Conservation (phyloP, 1,140 invertebrate genomes). For the Drosophila melanogaster region Release_6_plus_ISO1_MT NT_033779.5:6715501-6716000, state of each 20-base stretch:
- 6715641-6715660: too few relatives aligned
- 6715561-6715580: constrained; percentile 39
- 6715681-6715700: neutral
- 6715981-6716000: neutral
- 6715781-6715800: constrained; percentile 62
- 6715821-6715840: constrained; percentile 48
- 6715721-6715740: constrained; percentile 14
- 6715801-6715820: constrained; percentile 54
- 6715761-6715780: constrained; percentile 29
- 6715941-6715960: constrained; percentile 40
- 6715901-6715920: constrained; percentile 72
- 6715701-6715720: constrained; percentile 4
- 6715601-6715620: constrained; percentile 1
- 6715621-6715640: neutral
- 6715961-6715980: constrained; percentile 3
- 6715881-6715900: constrained; percentile 46
- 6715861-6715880: constrained; percentile 30
- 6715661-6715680: constrained; percentile 1
- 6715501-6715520: constrained; percentile 57
- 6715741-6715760: constrained; percentile 28
- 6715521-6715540: constrained; percentile 61
- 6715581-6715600: neutral
- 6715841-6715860: constrained; percentile 35
- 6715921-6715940: constrained; percentile 72
- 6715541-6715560: constrained; percentile 68